Percentiles rank a stretch among this genome's conserved stretches.
Evolutionary conservation across 2,888 invertebrate species (phyloP).

Genomic region (Ophonus ardosiacus): DNA sequence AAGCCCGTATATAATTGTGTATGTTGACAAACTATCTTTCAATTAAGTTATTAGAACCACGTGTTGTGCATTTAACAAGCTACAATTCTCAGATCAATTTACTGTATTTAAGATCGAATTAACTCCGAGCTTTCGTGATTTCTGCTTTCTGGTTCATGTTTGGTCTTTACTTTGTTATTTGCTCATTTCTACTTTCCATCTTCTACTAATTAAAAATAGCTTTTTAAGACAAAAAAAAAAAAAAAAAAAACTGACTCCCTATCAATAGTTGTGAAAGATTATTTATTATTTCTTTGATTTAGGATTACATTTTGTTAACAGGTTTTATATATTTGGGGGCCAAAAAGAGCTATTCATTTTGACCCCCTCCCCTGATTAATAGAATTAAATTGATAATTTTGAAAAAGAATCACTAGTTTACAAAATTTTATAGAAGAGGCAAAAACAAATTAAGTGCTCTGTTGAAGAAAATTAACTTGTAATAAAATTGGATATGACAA

Average conservation of each 20-base stretch:
- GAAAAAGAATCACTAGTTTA: too few relatives aligned
- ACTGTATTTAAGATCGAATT: conserved; percentile 31
- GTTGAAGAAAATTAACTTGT: too few relatives aligned
- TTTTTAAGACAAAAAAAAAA: neutral
- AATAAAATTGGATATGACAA: too few relatives aligned
- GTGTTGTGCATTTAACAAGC: conserved; percentile 31
- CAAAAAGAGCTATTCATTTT: too few relatives aligned
- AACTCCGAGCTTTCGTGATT: conserved; percentile 18
- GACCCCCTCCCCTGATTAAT: too few relatives aligned
- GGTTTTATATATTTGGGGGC: too few relatives aligned
- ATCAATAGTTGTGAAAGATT: too few relatives aligned
- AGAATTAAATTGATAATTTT: too few relatives aligned
- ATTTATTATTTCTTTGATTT: too few relatives aligned
- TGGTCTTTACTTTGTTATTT: neutral
- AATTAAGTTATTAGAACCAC: conserved; percentile 18
- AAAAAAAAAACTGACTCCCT: neutral
- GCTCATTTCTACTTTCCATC: neutral
- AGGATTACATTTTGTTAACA: too few relatives aligned
- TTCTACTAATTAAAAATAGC: neutral
- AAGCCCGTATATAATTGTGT: neutral
- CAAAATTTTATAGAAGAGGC: too few relatives aligned
- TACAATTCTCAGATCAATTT: conserved; percentile 21
- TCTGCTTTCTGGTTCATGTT: neutral
- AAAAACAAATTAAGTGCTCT: too few relatives aligned
- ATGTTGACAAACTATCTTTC: conserved; percentile 8